Percentiles rank a stretch among this genome's conserved stretches.
phyloP scores from a whole-genome alignment of 1,140 invertebrate species.

The Drosophila oshimai region DNA sequence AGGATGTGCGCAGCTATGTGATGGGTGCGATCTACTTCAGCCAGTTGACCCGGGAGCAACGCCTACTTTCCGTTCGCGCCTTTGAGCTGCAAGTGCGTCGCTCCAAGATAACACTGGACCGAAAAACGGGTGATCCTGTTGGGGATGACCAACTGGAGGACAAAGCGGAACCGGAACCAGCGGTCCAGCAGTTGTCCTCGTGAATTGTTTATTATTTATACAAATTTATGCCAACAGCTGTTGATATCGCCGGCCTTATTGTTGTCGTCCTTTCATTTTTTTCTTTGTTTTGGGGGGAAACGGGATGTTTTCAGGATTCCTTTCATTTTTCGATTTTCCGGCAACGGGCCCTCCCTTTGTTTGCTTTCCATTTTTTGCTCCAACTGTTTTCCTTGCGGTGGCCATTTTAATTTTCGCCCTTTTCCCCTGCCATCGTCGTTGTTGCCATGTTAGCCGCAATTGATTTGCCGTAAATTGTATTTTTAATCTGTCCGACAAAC shows the following conservation, averaged over 20 bases:
- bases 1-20: constrained; percentile 22
- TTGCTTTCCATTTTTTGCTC: constrained; percentile 76
- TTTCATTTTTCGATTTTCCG: constrained; percentile 22
- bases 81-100: constrained; percentile 26
- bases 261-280: constrained; percentile 16
- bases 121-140: not conserved
- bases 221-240: constrained; percentile 75
- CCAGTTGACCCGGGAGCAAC: constrained; percentile 30
- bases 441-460: constrained; percentile 71
- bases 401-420: constrained; percentile 65
- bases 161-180: not conserved
- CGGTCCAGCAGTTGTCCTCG: constrained; percentile 15
- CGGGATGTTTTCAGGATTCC: not conserved
- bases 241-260: constrained; percentile 34
- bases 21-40: constrained; percentile 15
- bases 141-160: not conserved
- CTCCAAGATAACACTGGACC: no score
- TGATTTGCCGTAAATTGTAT: constrained; percentile 77
- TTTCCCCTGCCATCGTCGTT: constrained; percentile 12
- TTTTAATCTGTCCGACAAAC: constrained; percentile 73
- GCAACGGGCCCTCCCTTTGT: constrained; percentile 27
- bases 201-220: constrained; percentile 75
- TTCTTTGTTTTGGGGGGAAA: not conserved
- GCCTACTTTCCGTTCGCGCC: constrained; percentile 18
- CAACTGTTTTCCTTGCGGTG: constrained; percentile 46